Conservation (phyloP, 2,797 vertebrate species). For the Apogon hyalosoma region DNA sequence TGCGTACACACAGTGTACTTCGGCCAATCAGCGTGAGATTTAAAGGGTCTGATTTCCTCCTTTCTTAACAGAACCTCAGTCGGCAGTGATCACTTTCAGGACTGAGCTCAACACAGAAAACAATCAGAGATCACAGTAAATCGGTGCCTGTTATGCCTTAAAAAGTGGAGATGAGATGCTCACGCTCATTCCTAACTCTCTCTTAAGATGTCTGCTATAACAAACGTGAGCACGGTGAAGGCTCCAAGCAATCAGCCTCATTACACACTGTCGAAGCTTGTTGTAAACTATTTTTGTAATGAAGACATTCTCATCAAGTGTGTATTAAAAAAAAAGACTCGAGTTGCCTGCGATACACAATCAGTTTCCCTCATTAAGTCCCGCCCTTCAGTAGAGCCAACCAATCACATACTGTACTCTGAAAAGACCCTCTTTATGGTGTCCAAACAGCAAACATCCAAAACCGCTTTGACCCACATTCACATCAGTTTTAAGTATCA, state of each 20-base stretch:
- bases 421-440: neutral
- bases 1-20: constrained; percentile 14
- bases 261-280: constrained; percentile 78
- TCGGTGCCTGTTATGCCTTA: constrained; percentile 73
- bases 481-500: neutral
- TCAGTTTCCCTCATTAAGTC: constrained; percentile 77
- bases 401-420: constrained; percentile 41
- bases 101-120: constrained; percentile 25
- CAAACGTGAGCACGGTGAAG: constrained; percentile 31
- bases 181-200: constrained; percentile 17
- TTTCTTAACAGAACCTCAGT: constrained; percentile 33
- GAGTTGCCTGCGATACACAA: constrained; percentile 91
- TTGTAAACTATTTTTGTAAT: constrained; percentile 72
- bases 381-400: neutral
- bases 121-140: constrained; percentile 28
- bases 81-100: constrained; percentile 27
- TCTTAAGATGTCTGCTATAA: constrained; percentile 60
- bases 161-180: constrained; percentile 43
- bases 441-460: constrained; percentile 2
- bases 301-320: constrained; percentile 58
- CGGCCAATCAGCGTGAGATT: constrained; percentile 29
- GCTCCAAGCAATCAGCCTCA: constrained; percentile 65
- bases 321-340: constrained; percentile 37
- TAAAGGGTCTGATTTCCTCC: constrained; percentile 38
- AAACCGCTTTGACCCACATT: too few relatives aligned